phyloP scores from a whole-genome alignment of 2,113 vertebrate species.

The Toxostoma redivivum region DNA sequence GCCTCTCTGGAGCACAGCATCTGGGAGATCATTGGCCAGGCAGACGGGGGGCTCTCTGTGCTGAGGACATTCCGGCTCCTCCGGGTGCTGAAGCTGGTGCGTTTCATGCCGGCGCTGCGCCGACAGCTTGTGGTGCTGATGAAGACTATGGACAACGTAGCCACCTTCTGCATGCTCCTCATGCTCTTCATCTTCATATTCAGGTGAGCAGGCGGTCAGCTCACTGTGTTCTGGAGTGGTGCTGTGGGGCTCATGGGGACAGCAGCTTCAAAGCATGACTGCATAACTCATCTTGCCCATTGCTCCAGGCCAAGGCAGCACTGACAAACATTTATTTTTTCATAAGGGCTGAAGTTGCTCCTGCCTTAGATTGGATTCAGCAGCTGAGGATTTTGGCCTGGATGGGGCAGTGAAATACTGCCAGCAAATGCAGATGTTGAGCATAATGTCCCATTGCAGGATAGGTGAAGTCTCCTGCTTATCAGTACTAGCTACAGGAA shows the following conservation, averaged over 20 bases:
- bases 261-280: neutral
- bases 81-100: conserved; percentile 92
- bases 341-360: neutral
- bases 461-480: neutral
- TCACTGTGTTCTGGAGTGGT: neutral
- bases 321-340: neutral
- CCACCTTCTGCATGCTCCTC: conserved; percentile 98
- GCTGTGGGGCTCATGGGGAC: neutral
- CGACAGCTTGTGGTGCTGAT: conserved; percentile 95
- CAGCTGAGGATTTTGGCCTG: neutral
- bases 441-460: neutral
- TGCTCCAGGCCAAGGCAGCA: neutral
- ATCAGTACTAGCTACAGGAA: neutral
- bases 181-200: conserved; percentile 99
- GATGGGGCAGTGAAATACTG: neutral
- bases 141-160: conserved; percentile 99
- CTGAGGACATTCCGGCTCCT: conserved; percentile 92
- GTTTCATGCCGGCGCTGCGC: conserved; percentile 94
- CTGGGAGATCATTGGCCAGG: conserved; percentile 94
- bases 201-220: conserved; percentile 75
- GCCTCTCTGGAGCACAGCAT: conserved; percentile 71
- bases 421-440: neutral
- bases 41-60: conserved; percentile 90
- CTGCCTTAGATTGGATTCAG: neutral
- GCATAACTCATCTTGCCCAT: neutral